These are phyloP conservation scores for Penaeus monodon DNA, from an alignment of 2,888 invertebrate genomes.

Conservation along the genomic window DNA sequence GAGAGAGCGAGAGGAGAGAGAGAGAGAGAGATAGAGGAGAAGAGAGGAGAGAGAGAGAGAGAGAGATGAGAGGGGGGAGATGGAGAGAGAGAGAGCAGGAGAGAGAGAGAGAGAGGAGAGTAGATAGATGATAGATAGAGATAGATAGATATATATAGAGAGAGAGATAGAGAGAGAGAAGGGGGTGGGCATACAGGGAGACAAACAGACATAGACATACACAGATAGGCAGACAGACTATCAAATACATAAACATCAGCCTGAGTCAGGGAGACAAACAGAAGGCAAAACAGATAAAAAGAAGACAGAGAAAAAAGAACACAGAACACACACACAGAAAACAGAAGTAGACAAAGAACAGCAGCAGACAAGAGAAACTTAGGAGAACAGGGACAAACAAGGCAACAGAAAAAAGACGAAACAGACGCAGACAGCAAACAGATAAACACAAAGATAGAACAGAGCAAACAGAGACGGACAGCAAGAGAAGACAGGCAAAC, in stretches of 20 bases:
- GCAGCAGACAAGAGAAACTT: neutral
- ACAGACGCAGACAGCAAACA: neutral
- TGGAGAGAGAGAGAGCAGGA: too few relatives aligned
- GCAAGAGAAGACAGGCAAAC: neutral
- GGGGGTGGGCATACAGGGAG: too few relatives aligned
- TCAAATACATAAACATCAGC: neutral
- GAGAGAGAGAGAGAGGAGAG: too few relatives aligned
- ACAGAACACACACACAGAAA: constrained; percentile 28
- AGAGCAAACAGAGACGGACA: too few relatives aligned
- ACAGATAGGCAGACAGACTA: neutral
- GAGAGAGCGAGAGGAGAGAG: rapidly evolving
- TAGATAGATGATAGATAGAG: too few relatives aligned
- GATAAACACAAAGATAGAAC: too few relatives aligned
- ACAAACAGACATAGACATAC: neutral
- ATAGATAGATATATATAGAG: too few relatives aligned
- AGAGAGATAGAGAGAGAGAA: too few relatives aligned
- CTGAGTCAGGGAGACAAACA: too few relatives aligned
- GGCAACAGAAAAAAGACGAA: neutral
- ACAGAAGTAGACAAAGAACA: constrained; percentile 4
- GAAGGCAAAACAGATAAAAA: neutral
- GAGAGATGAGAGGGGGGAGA: too few relatives aligned
- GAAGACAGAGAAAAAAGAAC: neutral
- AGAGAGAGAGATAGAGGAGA: too few relatives aligned
- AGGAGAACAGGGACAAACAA: neutral
- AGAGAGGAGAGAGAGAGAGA: too few relatives aligned